Evolutionary conservation across 1,140 invertebrate genomes (phyloP).

Genomic region (Trichonephila clavipes): DNA sequence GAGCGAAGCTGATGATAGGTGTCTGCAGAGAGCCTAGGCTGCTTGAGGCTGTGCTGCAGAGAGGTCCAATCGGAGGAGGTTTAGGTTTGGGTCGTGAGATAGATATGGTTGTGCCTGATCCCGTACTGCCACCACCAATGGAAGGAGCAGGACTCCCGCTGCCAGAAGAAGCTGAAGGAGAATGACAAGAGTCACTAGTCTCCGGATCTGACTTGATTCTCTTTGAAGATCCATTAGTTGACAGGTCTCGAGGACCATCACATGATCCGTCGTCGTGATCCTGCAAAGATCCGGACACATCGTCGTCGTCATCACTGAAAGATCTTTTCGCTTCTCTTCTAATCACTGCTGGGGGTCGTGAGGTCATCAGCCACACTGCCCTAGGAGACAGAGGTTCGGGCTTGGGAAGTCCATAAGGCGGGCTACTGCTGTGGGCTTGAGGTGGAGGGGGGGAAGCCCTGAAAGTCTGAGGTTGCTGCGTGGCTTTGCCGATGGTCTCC

Average conservation of each 20-base stretch:
- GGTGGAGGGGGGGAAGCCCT: conserved; percentile 33
- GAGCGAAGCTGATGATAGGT: conserved; percentile 78
- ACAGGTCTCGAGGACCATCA: conserved; percentile 54
- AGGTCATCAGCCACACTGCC: conserved; percentile 40
- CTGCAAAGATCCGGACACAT: neutral
- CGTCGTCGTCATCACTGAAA: conserved; percentile 70
- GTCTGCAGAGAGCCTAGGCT: conserved; percentile 78
- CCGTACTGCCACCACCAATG: conserved; percentile 50
- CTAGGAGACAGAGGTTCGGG: conserved; percentile 61
- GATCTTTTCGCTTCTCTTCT: conserved; percentile 47
- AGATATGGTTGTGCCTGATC: conserved; percentile 48
- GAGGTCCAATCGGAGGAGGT: conserved; percentile 78
- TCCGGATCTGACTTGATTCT: conserved; percentile 66
- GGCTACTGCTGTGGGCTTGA: conserved; percentile 19
- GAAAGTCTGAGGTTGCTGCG: neutral
- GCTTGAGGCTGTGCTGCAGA: conserved; percentile 67
- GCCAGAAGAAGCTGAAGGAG: conserved; percentile 48
- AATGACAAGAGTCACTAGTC: conserved; percentile 67
- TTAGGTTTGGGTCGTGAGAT: conserved; percentile 78
- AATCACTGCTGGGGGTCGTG: neutral
- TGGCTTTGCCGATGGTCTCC: conserved; percentile 79
- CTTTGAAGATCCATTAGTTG: conserved; percentile 57
- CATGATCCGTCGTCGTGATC: conserved; percentile 65
- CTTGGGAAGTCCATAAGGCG: conserved; percentile 60
- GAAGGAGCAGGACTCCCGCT: conserved; percentile 68